Evolutionary conservation across 2,888 invertebrate genomes (phyloP).

Genomic region (Eupithecia centaureata): DNA sequence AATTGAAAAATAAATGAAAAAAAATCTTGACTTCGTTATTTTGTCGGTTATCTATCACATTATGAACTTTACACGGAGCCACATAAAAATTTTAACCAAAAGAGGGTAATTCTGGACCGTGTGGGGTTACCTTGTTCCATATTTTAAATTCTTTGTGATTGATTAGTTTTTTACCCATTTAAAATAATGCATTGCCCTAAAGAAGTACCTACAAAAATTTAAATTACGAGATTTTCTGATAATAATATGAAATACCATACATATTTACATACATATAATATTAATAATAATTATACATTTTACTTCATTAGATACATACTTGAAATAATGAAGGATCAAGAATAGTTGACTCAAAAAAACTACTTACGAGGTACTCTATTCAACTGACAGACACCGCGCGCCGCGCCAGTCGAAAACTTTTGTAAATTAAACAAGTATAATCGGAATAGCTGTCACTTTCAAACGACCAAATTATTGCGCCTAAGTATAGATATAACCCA

Average conservation of each 20-base stretch:
- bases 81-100: neutral
- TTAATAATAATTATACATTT: too few relatives aligned
- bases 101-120: neutral
- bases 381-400: too few relatives aligned
- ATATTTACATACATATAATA: too few relatives aligned
- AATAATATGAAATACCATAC: too few relatives aligned
- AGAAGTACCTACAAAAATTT: too few relatives aligned
- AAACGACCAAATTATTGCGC: constrained; percentile 11
- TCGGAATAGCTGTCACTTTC: constrained; percentile 11
- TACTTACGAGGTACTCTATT: neutral
- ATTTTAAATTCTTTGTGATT: neutral
- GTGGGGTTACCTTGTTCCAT: neutral
- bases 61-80: neutral
- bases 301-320: neutral
- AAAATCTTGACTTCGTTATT: neutral
- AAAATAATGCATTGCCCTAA: neutral
- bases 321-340: neutral
- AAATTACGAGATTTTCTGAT: too few relatives aligned
- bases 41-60: neutral
- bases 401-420: neutral
- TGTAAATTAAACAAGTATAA: neutral
- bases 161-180: neutral
- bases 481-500: constrained; percentile 26
- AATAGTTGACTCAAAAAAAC: neutral
- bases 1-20: neutral